Evolutionary conservation across 23 tunicate species (phyloP).

Genomic region (Halocynthia aurantium): DNA sequence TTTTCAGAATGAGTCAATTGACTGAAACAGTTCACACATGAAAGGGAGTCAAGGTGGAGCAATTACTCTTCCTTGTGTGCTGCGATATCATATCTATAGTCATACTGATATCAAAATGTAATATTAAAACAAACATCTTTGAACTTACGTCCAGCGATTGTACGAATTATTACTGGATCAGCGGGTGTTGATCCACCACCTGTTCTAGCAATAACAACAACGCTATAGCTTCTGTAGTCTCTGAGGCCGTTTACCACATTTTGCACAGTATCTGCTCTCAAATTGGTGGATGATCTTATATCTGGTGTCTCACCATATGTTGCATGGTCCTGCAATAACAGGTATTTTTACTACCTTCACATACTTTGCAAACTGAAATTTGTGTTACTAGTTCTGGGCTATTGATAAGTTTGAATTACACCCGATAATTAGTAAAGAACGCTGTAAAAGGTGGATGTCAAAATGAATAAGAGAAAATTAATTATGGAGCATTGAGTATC

Average conservation of each 20-base stretch:
- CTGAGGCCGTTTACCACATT: constrained; percentile 6
- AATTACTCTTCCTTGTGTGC: not conserved
- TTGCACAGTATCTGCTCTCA: not conserved
- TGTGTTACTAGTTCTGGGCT: too few species aligned
- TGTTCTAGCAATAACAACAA: constrained; percentile 40
- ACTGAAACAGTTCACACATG: not conserved
- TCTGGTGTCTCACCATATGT: constrained; percentile 4
- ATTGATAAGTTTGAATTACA: too few species aligned
- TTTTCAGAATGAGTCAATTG: not conserved
- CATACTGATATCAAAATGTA: not conserved
- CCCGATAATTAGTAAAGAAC: too few species aligned
- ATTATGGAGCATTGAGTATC: too few species aligned
- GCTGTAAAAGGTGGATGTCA: too few species aligned
- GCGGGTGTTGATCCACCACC: constrained; percentile 32
- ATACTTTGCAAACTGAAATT: too few species aligned
- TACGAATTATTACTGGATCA: not conserved
- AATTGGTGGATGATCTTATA: not conserved
- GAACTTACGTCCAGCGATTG: constrained; percentile 9
- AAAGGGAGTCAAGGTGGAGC: not conserved
- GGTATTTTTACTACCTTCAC: not conserved
- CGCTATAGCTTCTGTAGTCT: constrained; percentile 28
- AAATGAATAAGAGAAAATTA: too few species aligned
- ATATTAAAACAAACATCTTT: not conserved
- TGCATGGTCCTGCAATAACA: constrained; percentile 13
- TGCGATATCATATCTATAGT: not conserved